phyloP scores from a whole-genome alignment of 1,140 invertebrate genomes.

The Thalassaphorura encarpata region DNA sequence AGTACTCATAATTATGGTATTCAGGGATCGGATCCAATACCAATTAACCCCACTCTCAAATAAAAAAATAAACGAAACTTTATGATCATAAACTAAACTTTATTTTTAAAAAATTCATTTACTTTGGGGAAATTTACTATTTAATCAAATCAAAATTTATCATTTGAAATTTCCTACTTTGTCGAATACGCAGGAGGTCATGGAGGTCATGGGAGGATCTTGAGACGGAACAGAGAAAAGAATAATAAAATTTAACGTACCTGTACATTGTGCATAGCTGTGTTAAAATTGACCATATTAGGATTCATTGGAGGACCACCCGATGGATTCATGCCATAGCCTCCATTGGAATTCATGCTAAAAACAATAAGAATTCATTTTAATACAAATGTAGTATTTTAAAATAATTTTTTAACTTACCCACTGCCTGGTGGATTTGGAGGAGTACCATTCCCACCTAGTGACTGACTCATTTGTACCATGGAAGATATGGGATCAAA shows the following conservation, averaged over 20 bases:
- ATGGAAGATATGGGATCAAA: constrained; percentile 89
- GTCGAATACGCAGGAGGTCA: too few relatives aligned
- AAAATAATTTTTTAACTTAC: constrained; percentile 30
- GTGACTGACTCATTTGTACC: constrained; percentile 85
- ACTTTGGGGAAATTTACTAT: too few relatives aligned
- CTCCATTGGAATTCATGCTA: constrained; percentile 39
- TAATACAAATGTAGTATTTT: neutral
- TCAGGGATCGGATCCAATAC: too few relatives aligned
- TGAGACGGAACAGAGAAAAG: too few relatives aligned
- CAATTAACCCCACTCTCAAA: too few relatives aligned
- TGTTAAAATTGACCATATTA: constrained; percentile 39
- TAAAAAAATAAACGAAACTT: too few relatives aligned
- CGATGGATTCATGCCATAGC: constrained; percentile 37
- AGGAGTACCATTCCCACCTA: constrained; percentile 58
- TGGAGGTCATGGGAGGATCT: too few relatives aligned
- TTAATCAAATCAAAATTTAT: too few relatives aligned
- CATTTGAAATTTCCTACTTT: too few relatives aligned
- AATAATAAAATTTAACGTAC: constrained; percentile 25
- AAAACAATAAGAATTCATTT: constrained; percentile 4
- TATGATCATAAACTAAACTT: neutral
- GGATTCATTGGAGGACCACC: constrained; percentile 38
- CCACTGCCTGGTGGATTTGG: constrained; percentile 38
- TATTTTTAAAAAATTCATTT: neutral
- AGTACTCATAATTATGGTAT: constrained; percentile 8
- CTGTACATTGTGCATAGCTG: constrained; percentile 37